Conservation (phyloP, 2,888 invertebrate species). For the Psococerastis gibbosa region DNA sequence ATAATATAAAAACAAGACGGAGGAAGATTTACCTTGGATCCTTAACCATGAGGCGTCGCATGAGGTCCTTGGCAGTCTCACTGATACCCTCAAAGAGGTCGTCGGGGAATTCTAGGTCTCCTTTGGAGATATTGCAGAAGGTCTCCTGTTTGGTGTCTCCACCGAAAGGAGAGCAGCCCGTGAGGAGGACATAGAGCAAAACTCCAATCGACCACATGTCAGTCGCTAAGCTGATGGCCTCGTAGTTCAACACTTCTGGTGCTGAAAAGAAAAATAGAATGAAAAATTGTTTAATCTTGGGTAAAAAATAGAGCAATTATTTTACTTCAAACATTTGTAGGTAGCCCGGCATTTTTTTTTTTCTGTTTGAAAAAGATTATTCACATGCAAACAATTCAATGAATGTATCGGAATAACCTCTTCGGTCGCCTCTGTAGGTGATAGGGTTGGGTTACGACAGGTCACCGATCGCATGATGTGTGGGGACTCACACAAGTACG, state of each 20-base stretch:
- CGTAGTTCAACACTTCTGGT: slow-evolving; percentile 88
- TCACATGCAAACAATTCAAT: too few relatives aligned
- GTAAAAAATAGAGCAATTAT: too few relatives aligned
- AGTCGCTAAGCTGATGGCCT: slow-evolving; percentile 79
- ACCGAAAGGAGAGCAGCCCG: slow-evolving; percentile 90
- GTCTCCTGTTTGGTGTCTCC: slow-evolving; percentile 95
- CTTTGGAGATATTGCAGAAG: slow-evolving; percentile 89
- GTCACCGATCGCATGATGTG: too few relatives aligned
- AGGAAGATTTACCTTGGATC: slow-evolving; percentile 61
- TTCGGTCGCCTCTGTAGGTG: too few relatives aligned
- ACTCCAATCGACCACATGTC: slow-evolving; percentile 98
- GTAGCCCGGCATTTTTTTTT: too few relatives aligned
- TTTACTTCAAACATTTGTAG: too few relatives aligned
- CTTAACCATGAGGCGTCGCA: slow-evolving; percentile 71
- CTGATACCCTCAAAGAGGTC: slow-evolving; percentile 82
- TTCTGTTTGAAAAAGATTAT: too few relatives aligned
- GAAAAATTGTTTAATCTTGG: too few relatives aligned
- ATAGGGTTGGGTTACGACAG: too few relatives aligned
- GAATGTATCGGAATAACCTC: too few relatives aligned
- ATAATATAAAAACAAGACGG: too few relatives aligned
- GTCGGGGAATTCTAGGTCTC: slow-evolving; percentile 81
- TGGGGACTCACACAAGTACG: too few relatives aligned
- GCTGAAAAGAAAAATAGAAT: slow-evolving; percentile 33
- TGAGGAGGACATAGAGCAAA: slow-evolving; percentile 79
- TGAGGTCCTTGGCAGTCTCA: slow-evolving; percentile 74